Evolutionary conservation across 1,140 invertebrate species (phyloP), one percentile per base, ranked within the genome.

Genomic region (Pachyrhynchus sulphureomaculatus): DNA sequence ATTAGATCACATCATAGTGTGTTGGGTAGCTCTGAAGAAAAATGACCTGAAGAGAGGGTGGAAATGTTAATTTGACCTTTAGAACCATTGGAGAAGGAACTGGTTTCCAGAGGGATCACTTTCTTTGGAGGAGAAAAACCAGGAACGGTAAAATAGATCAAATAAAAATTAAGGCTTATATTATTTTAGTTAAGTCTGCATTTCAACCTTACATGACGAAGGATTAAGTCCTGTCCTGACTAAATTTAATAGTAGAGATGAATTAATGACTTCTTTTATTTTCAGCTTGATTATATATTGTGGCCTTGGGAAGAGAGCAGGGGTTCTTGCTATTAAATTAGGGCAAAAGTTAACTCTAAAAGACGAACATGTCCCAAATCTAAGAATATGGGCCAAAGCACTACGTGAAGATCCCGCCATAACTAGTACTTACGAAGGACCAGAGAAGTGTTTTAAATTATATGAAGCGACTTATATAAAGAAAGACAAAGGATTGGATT

Each of bases 271-370:
- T n/a, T n/a, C n/a, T n/a, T n/a, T n/a, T n/a, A n/a, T n/a, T 64
- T 65, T 42, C 39, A 68, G 68, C 64, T 88, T 13, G 91, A 94
- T 75, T 90, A 91, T 60, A 93, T 93, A 90, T 87, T 93, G 51
- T 94, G n/a, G n/a, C n/a, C n/a, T n/a, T n/a, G n/a, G n/a, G n/a
- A n/a, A n/a, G n/a, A n/a, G n/a, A 91, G 91, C 91, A 92, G 2
- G 48, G 81, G 37, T 76, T 81, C 13, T 82, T 82, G 17, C 39
- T 52, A 15, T n/a, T n/a, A n/a, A n/a, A n/a, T n/a, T n/a, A n/a
- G n/a, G n/a, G n/a, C n/a, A n/a, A n/a, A n/a, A n/a, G 69, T 84
- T 81, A 75, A 73, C 79, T 15, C 72, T 82, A 60, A 74, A 75
- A 48, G 64, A 69, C 18, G 58, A 66, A 13, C 39, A 71, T 2